A percentile compares a stretch with the other conserved stretches of the same genome.
Conservation (phyloP, 1,140 invertebrate genomes). For the Saccostrea glomerata region DNA sequence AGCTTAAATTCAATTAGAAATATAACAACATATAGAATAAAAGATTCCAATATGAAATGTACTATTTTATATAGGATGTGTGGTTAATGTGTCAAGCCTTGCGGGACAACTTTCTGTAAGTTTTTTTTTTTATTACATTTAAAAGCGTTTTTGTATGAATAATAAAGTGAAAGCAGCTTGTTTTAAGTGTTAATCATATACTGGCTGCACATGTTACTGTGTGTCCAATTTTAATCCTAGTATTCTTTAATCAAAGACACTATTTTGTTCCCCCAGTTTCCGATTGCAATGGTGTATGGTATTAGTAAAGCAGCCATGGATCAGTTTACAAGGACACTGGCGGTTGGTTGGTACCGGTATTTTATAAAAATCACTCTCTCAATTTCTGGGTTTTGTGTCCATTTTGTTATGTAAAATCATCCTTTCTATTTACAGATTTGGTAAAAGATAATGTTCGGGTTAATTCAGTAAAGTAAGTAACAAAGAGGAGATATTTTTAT, state of each 20-base stretch:
- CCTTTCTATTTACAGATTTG: constrained; percentile 82
- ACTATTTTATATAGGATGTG: constrained; percentile 48
- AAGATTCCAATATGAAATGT: not conserved
- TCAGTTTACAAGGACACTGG: constrained; percentile 54
- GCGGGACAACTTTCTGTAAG: constrained; percentile 57
- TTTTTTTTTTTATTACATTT: not conserved
- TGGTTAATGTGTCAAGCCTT: constrained; percentile 61
- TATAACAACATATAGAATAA: too few relatives aligned
- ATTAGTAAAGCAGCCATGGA: constrained; percentile 61
- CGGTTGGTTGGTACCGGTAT: constrained; percentile 50
- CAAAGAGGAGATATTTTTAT: not conserved
- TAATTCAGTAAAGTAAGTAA: constrained; percentile 87
- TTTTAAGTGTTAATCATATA: too few relatives aligned
- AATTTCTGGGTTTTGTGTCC: not conserved
- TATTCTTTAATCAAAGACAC: not conserved
- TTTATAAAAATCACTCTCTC: not conserved
- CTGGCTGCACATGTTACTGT: too few relatives aligned
- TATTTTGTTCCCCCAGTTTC: constrained; percentile 47
- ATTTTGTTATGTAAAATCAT: not conserved
- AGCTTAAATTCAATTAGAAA: not conserved
- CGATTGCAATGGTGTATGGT: constrained; percentile 48
- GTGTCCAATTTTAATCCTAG: too few relatives aligned
- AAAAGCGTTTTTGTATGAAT: too few relatives aligned
- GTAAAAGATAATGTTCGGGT: constrained; percentile 89
- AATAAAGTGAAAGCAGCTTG: too few relatives aligned